These are phyloP conservation scores for Cephalopholis sonnerati DNA, from an alignment of 2,113 vertebrate genomes.

Conservation along the genomic window DNA sequence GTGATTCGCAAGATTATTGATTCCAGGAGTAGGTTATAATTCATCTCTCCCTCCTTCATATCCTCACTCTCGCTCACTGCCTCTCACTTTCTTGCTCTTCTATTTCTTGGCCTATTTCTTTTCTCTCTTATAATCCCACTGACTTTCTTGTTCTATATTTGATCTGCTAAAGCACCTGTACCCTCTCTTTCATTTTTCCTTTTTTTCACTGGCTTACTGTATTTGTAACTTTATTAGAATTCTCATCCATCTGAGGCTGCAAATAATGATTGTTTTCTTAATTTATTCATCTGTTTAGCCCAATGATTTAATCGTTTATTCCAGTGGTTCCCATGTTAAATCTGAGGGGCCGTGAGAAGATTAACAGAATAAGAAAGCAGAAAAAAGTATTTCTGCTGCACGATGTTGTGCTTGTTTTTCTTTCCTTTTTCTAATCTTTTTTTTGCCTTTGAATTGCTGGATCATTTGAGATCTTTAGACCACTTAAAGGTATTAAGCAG, in stretches of 20 bases:
- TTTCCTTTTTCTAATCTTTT: neutral
- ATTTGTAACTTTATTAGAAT: neutral
- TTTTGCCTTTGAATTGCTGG: neutral
- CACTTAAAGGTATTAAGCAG: neutral
- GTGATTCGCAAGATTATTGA: conserved; percentile 75
- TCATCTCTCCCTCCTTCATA: conserved; percentile 62
- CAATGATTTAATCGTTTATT: neutral
- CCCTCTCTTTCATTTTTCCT: neutral
- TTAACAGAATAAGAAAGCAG: neutral
- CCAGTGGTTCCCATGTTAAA: neutral
- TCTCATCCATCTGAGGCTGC: neutral
- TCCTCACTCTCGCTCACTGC: conserved; percentile 39
- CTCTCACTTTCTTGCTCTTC: conserved; percentile 45
- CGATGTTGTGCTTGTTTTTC: too few relatives aligned
- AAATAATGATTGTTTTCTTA: neutral
- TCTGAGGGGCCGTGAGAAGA: neutral
- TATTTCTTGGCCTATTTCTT: conserved; percentile 11
- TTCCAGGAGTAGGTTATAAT: conserved; percentile 70
- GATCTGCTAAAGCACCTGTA: conserved; percentile 18
- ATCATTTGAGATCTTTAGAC: neutral
- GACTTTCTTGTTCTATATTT: conserved; percentile 20
- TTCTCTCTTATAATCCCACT: conserved; percentile 9
- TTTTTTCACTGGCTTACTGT: neutral
- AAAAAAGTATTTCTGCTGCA: neutral
- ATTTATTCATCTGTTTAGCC: neutral